Percentiles rank a stretch among this genome's conserved stretches.
phyloP scores from a whole-genome alignment of 2,888 invertebrate species.

The Lissocephala sabroskyi region DNA sequence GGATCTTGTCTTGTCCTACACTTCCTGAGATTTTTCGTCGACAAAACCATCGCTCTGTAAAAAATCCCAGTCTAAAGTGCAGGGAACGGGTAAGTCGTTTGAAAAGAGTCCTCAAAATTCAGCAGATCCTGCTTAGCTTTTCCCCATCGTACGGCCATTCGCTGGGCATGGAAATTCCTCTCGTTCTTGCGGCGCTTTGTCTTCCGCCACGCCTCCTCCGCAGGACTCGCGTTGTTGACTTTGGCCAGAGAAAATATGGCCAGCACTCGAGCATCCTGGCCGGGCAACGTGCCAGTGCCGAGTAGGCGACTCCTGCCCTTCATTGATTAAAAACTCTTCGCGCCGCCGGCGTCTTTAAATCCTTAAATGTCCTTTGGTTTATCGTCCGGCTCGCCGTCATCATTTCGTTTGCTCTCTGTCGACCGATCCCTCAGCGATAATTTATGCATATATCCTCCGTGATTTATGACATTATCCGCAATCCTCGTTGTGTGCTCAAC shows the following conservation, averaged over 20 bases:
- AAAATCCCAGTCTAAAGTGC: no score
- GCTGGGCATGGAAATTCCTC: constrained; percentile 52
- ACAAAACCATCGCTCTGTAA: no score
- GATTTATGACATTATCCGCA: constrained; percentile 49
- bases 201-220: constrained; percentile 19
- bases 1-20: no score
- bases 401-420: constrained; percentile 25
- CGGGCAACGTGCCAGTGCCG: neutral
- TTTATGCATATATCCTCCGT: constrained; percentile 64
- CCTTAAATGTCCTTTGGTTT: constrained; percentile 54
- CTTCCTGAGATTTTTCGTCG: no score
- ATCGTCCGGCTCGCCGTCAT: constrained; percentile 29
- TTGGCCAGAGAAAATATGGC: constrained; percentile 53
- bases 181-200: constrained; percentile 28
- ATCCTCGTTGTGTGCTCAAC: constrained; percentile 33
- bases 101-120: no score
- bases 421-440: constrained; percentile 43
- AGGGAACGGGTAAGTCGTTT: no score
- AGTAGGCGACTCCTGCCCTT: constrained; percentile 19
- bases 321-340: constrained; percentile 57
- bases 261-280: constrained; percentile 24
- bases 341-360: constrained; percentile 57
- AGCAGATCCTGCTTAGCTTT: no score
- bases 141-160: no score
- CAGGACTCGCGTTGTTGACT: constrained; percentile 44